Percentiles rank a stretch among this genome's conserved stretches.
phyloP scores from a whole-genome alignment of 2,797 vertebrate species.

The Tenualosa ilisha region DNA sequence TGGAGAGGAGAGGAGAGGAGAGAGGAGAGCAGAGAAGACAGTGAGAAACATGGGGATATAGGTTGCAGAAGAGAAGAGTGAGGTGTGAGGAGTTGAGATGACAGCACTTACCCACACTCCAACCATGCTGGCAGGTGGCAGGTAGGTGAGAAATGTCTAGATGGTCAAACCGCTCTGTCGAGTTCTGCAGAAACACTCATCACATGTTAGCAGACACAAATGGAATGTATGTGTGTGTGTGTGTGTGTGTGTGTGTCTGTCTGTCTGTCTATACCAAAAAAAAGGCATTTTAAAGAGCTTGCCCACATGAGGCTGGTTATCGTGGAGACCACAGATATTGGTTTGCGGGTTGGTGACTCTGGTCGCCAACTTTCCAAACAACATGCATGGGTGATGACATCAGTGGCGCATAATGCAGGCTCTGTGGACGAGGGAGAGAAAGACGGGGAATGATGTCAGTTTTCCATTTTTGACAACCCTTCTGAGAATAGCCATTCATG shows the following conservation, averaged over 20 bases:
- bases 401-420: neutral
- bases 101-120: neutral
- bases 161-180: neutral
- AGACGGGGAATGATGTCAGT: neutral
- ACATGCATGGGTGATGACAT: slow-evolving; percentile 5
- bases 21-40: neutral
- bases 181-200: neutral
- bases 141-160: neutral
- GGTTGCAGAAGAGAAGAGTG: neutral
- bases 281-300: neutral
- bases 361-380: slow-evolving; percentile 15
- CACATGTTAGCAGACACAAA: neutral
- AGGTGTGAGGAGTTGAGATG: neutral
- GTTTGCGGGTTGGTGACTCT: slow-evolving; percentile 11
- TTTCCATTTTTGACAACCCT: neutral
- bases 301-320: neutral
- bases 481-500: neutral
- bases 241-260: too few relatives aligned
- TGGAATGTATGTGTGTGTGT: too few relatives aligned
- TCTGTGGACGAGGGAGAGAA: neutral
- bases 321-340: neutral
- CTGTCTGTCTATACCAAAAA: neutral
- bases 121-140: neutral
- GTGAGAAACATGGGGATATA: too few relatives aligned
- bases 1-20: neutral